Evolutionary conservation across 2,888 invertebrate genomes (phyloP), one percentile per base, ranked within the genome.

Genomic region (Dolichopus griseipennis): DNA sequence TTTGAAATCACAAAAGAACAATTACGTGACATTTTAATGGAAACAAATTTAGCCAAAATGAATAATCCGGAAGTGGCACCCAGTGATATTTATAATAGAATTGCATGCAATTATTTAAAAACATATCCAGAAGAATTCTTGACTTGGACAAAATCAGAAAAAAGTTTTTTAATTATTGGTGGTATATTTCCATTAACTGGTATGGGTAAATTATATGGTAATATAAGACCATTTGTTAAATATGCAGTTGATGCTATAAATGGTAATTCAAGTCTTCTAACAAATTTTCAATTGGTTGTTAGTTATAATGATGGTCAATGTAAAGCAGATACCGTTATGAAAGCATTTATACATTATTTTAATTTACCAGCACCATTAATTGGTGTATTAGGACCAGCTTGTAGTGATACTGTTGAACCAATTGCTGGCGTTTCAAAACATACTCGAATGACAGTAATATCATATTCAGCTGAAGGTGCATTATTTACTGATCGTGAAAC

Each of bases 341-440:
- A 87, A 72, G 83, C 86, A 0, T 91, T 91, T 77, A 90, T 92
- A 68, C 86, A 89, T 71, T 89, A 87, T 75, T 85, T 74, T 27
- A 74, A 89, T 68, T 82, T 85, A 10, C 41, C 66, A 41, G 72
- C 70, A 0, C 84, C 85, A 66, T 80, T 91, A 70, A 84, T 89
- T 69, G 92, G 91, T 0, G 86, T 92, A 1, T 76, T 92, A 65
- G 92, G 92, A 9, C 62, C 62, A 7, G 90, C 90, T 0, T 92
- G 92, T 75, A 90, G 90, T 0, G 91, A 92, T 76, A 91, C 91
- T 0, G 88, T 92, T 0, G 91, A 91, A 75, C 90, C 91, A 0
- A 83, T 92, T 52, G 90, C 90, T 0, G 90, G 90, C 0, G 86
- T 92, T 3, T 88, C 91, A 0, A 88, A 87, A 70, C 88, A 90